Base-by-base conservation (phyloP, 2,113 vertebrate genomes). In the Clupea harengus region DNA sequence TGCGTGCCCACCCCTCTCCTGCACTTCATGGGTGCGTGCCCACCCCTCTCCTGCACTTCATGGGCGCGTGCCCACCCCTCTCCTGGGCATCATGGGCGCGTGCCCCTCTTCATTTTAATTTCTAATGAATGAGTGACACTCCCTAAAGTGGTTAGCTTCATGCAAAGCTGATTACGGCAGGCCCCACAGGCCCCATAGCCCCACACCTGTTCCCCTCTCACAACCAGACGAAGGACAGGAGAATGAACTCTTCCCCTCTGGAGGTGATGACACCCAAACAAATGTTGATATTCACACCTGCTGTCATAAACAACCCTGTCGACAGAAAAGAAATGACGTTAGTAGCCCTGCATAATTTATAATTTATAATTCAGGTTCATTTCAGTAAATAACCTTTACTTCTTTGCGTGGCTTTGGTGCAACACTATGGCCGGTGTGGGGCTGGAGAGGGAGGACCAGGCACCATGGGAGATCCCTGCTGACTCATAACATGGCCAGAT, bases 141-240 rank as follows among this genome's bases (percentile, higher is more conserved):
- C 81, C 46, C 83, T 78, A 45, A 85, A 82, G 83, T n/a, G 75
- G 25, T 87, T 45, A 85, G 81, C 64, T 84, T 45, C 82, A 39
- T 85, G 25, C 80, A 72, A 82, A 85, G 32, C 20, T 64, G 28
- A 64, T 85, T 83, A 67, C 67, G 49, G 60, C 80, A 83, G 45
- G 44, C 49, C 84, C 64, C 10, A 49, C 81, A 64, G 45, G 44
- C 49, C 84, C 64, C 10, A 49, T 67, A 64, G 18, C 81, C 17
- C 78, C 25, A 67, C 84, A 50, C 84, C 87, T 88, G 84, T 85
- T 88, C 52, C 85, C 81, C 64, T 85, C 80, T 32, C 9, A 13
- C 60, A 81, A 22, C 39, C 17, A n/a, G 20, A 8, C 0, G 32
- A 78, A 78, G 72, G 72, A 78, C 32, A 32, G 64, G 32, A 8